These are phyloP conservation scores for Bombus cullumanus DNA, from an alignment of 1,140 invertebrate species.

Conservation along the genomic window DNA sequence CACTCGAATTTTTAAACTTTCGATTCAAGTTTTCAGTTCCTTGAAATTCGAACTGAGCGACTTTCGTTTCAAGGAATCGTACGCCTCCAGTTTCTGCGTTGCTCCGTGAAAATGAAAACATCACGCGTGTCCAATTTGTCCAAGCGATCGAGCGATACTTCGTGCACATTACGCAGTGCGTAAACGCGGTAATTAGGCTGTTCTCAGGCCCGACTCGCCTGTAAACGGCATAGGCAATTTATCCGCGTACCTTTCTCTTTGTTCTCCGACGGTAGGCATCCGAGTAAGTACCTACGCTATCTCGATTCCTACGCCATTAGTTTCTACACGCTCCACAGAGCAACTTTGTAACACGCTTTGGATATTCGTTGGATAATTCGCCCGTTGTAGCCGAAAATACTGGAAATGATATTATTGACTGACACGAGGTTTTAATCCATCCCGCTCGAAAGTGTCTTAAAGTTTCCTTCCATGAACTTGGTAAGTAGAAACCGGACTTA, in stretches of 20 bases:
- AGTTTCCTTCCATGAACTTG: background rate
- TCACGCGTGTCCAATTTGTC: slow-evolving; percentile 47
- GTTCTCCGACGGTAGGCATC: slow-evolving; percentile 42
- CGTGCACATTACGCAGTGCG: slow-evolving; percentile 34
- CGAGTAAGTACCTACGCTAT: slow-evolving; percentile 43
- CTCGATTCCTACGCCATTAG: slow-evolving; percentile 45
- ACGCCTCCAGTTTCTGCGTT: background rate
- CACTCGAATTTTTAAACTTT: background rate
- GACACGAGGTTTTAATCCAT: no score
- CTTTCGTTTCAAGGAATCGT: background rate
- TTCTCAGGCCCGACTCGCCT: slow-evolving; percentile 40
- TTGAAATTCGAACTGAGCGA: background rate
- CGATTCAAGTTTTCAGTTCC: background rate
- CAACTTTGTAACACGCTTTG: slow-evolving; percentile 29
- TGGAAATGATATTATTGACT: background rate
- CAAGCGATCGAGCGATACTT: slow-evolving; percentile 30
- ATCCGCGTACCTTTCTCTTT: slow-evolving; percentile 61
- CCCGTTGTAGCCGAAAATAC: background rate
- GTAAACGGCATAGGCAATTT: slow-evolving; percentile 57
- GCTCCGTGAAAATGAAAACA: slow-evolving; percentile 38
- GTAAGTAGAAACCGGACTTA: background rate
- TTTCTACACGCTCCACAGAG: slow-evolving; percentile 33
- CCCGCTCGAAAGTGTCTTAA: background rate
- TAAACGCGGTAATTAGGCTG: slow-evolving; percentile 61
- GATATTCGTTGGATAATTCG: slow-evolving; percentile 15